These are phyloP conservation scores for Brachypalpus laphriformis DNA, from an alignment of 2,888 invertebrate species.

Conservation along the genomic window DNA sequence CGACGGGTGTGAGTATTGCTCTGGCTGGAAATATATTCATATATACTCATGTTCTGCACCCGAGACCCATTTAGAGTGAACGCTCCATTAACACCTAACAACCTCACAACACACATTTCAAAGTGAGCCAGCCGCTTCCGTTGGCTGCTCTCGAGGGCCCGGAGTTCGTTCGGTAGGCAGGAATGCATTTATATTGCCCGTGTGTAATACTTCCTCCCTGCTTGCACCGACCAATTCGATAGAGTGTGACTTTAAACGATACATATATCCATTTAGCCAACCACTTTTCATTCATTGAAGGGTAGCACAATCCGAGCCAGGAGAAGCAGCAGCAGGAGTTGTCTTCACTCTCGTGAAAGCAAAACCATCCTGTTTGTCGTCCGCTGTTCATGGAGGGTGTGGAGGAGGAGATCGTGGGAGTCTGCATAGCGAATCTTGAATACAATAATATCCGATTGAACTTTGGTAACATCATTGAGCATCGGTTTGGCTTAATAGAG, in stretches of 20 bases:
- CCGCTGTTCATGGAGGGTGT: neutral
- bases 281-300: slow-evolving; percentile 61
- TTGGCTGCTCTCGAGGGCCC: neutral
- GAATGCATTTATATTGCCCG: slow-evolving; percentile 54
- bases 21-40: slow-evolving; percentile 39
- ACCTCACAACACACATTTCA: slow-evolving; percentile 63
- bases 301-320: slow-evolving; percentile 6
- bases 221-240: slow-evolving; percentile 13
- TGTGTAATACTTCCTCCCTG: slow-evolving; percentile 4
- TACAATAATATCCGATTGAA: slow-evolving; percentile 69
- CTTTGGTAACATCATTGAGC: slow-evolving; percentile 65
- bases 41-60: slow-evolving; percentile 45
- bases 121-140: slow-evolving; percentile 16
- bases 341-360: slow-evolving; percentile 23
- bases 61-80: slow-evolving; percentile 68
- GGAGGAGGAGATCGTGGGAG: neutral
- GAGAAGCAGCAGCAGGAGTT: slow-evolving; percentile 1
- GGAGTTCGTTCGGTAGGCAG: slow-evolving; percentile 18
- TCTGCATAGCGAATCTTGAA: slow-evolving; percentile 13
- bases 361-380: slow-evolving; percentile 1
- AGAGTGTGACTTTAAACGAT: slow-evolving; percentile 55
- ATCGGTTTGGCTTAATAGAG: slow-evolving; percentile 46
- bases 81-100: slow-evolving; percentile 74
- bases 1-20: slow-evolving; percentile 24
- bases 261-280: slow-evolving; percentile 53